These are phyloP conservation scores for Rhagologus leucostigma DNA, from an alignment of 2,113 vertebrate species.

Conservation along the genomic window DNA sequence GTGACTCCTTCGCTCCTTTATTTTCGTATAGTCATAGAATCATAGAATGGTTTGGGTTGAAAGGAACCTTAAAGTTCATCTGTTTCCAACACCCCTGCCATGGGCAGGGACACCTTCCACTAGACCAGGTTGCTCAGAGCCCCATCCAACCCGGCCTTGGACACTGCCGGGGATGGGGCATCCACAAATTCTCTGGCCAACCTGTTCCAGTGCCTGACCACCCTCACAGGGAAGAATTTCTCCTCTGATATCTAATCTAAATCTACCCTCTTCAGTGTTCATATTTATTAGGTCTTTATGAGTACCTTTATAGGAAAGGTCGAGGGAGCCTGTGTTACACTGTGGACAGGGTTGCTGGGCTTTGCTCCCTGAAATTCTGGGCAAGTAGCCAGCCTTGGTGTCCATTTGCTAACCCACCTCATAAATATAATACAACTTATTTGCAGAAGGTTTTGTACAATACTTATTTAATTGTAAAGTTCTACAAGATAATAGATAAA, in stretches of 20 bases:
- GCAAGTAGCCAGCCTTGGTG: not conserved
- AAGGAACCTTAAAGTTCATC: too few species aligned
- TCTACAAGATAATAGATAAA: not conserved
- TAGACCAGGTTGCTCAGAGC: rapidly evolving
- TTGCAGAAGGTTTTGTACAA: not conserved
- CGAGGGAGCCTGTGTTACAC: rapidly evolving
- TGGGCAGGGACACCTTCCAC: not conserved
- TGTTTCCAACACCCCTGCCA: not conserved
- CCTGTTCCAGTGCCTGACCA: not conserved
- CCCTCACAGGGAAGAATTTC: not conserved
- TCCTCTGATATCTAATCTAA: not conserved
- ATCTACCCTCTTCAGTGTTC: not conserved
- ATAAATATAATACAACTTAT: too few species aligned
- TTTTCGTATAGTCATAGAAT: too few species aligned
- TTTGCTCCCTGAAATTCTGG: not conserved
- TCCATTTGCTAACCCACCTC: not conserved
- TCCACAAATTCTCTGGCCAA: rapidly evolving
- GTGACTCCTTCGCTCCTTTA: not conserved
- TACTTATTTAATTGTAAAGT: not conserved
- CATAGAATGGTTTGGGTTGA: not conserved
- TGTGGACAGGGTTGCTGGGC: not conserved
- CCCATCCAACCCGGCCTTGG: rapidly evolving
- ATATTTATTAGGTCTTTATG: not conserved
- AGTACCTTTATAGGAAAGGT: too few species aligned
- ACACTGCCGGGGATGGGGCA: not conserved